These are phyloP conservation scores for Anseranas semipalmata DNA, from an alignment of 2,113 vertebrate genomes.

Conservation along the genomic window DNA sequence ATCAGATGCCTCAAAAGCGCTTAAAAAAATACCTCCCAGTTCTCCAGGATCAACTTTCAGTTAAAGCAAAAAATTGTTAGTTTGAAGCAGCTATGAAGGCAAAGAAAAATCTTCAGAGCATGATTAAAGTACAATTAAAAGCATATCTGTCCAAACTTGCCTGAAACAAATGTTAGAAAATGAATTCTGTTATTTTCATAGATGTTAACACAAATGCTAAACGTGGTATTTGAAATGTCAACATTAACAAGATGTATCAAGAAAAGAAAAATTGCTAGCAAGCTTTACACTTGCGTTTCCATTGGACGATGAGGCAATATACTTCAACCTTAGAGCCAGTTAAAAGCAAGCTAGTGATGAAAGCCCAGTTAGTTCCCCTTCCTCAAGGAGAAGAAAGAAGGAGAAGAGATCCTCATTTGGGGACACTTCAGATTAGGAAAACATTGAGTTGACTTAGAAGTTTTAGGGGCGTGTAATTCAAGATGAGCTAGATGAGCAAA, in stretches of 20 bases:
- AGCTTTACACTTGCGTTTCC: not conserved
- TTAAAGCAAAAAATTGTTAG: not conserved
- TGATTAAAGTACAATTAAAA: constrained; percentile 11
- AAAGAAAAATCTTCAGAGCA: not conserved
- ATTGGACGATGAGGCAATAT: not conserved
- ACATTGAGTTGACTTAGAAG: not conserved
- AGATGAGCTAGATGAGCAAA: not conserved
- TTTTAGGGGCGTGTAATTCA: not conserved
- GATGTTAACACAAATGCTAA: constrained; percentile 4
- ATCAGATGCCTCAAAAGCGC: not conserved
- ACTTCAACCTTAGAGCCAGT: not conserved
- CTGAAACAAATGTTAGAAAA: constrained; percentile 6
- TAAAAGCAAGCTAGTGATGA: not conserved
- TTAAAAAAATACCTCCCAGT: not conserved
- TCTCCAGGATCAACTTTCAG: not conserved
- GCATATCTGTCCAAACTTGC: constrained; percentile 17
- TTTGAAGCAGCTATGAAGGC: not conserved
- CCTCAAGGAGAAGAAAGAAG: not conserved
- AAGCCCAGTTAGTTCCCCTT: not conserved
- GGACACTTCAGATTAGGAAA: not conserved
- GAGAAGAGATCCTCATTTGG: not conserved
- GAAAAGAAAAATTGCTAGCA: not conserved
- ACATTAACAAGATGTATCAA: not conserved
- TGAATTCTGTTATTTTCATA: not conserved
- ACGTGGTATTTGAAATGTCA: not conserved